phyloP scores from a whole-genome alignment of 2,888 invertebrate species.

The Anarsia innoxiella region DNA sequence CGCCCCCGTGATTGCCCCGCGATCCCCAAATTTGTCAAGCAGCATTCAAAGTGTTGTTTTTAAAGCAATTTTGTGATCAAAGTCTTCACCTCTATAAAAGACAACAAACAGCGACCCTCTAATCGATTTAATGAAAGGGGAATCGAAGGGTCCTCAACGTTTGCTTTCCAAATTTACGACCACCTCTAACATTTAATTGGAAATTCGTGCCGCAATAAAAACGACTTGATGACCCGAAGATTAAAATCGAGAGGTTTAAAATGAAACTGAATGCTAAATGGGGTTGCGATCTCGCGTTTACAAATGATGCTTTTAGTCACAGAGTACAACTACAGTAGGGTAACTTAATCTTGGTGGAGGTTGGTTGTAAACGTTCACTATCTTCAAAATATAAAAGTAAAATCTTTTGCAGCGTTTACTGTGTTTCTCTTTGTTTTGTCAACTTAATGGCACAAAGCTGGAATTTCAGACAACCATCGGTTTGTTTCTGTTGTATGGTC shows the following conservation, averaged over 20 bases:
- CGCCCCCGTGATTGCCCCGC: not conserved
- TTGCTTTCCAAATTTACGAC: constrained; percentile 65
- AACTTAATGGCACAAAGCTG: too few relatives aligned
- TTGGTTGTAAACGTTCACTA: too few relatives aligned
- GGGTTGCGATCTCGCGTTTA: constrained; percentile 32
- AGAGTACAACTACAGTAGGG: too few relatives aligned
- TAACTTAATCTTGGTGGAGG: too few relatives aligned
- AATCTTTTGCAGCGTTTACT: too few relatives aligned
- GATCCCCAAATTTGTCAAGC: constrained; percentile 10
- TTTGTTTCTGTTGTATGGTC: too few relatives aligned
- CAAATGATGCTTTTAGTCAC: constrained; percentile 31
- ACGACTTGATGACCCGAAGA: constrained; percentile 56
- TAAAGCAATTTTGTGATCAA: constrained; percentile 58
- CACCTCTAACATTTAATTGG: constrained; percentile 63
- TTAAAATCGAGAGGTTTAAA: constrained; percentile 46
- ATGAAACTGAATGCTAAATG: constrained; percentile 38
- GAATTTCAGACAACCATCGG: too few relatives aligned
- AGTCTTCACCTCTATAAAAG: constrained; percentile 54
- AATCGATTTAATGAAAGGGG: constrained; percentile 68
- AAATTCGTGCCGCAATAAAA: constrained; percentile 64
- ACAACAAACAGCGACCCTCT: constrained; percentile 50
- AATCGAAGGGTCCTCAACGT: constrained; percentile 55
- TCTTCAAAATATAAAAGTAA: too few relatives aligned
- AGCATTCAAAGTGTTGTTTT: constrained; percentile 42
- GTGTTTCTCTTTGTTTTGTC: too few relatives aligned